Percentiles rank a stretch among this genome's conserved stretches.
phyloP scores from a whole-genome alignment of 2,113 vertebrate species.

The Apaloderma vittatum region DNA sequence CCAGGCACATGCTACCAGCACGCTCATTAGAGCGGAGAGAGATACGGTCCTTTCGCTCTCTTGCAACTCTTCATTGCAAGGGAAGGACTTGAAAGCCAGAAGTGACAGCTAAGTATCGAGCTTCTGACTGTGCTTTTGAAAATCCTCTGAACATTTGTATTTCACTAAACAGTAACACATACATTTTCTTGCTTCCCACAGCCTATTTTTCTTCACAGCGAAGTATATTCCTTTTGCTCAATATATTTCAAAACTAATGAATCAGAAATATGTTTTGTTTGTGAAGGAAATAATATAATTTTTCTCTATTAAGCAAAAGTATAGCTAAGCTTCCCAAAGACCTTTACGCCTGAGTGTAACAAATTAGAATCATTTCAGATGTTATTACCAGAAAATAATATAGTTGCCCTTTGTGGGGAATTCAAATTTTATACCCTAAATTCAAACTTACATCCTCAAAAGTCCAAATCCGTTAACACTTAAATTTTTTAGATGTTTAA shows the following conservation, averaged over 20 bases:
- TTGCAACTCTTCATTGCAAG: not conserved
- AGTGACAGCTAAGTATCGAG: rapidly evolving
- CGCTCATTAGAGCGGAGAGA: not conserved
- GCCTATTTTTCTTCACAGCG: not conserved
- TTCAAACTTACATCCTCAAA: not conserved
- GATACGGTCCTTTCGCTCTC: not conserved
- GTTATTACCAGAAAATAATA: not conserved
- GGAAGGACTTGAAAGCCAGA: not conserved
- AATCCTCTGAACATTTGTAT: not conserved
- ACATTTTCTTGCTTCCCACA: not conserved
- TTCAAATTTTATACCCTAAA: not conserved
- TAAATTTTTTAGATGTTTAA: not conserved
- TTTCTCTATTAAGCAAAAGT: not conserved
- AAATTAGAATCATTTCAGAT: not conserved
- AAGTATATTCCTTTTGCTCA: not conserved
- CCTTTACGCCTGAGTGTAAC: not conserved
- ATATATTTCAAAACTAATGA: not conserved
- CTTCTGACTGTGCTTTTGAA: not conserved
- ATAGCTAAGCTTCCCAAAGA: not conserved
- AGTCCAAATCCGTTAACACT: not conserved
- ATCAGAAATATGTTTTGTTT: not conserved
- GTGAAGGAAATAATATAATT: not conserved
- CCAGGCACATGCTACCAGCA: not conserved
- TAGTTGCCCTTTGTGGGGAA: not conserved
- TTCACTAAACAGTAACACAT: not conserved